Conservation (phyloP, 2,113 vertebrate genomes). For the Aptenodytes patagonicus region DNA sequence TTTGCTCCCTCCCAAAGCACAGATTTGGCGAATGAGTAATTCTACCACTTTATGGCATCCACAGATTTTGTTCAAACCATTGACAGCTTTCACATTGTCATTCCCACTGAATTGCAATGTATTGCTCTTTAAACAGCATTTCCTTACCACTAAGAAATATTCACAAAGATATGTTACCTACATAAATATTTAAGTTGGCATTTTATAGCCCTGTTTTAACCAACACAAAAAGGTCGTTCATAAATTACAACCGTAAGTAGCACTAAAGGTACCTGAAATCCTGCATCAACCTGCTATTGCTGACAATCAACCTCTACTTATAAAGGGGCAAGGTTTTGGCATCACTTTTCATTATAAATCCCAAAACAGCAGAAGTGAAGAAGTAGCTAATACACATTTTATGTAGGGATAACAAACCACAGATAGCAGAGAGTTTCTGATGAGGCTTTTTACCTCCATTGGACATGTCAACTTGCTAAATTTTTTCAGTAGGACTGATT, state of each 20-base stretch:
- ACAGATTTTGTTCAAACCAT: constrained; percentile 61
- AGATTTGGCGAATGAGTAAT: constrained; percentile 57
- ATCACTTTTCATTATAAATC: neutral
- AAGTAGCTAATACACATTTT: neutral
- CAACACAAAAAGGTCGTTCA: neutral
- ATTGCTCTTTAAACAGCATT: constrained; percentile 37
- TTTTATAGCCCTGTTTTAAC: constrained; percentile 16
- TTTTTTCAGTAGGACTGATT: neutral
- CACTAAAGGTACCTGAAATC: neutral
- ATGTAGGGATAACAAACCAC: neutral
- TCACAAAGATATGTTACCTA: constrained; percentile 11
- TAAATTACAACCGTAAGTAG: neutral
- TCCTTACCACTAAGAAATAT: neutral
- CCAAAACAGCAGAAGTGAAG: neutral
- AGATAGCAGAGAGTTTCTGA: neutral
- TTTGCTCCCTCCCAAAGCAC: constrained; percentile 44
- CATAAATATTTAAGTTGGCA: constrained; percentile 46
- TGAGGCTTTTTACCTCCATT: neutral
- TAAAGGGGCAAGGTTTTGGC: neutral
- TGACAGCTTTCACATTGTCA: constrained; percentile 60
- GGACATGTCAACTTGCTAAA: neutral
- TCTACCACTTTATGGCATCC: constrained; percentile 39
- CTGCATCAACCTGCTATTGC: neutral
- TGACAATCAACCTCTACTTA: neutral
- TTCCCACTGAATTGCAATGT: constrained; percentile 21